phyloP scores from a whole-genome alignment of 2,113 vertebrate genomes.

The Sprattus sprattus region DNA sequence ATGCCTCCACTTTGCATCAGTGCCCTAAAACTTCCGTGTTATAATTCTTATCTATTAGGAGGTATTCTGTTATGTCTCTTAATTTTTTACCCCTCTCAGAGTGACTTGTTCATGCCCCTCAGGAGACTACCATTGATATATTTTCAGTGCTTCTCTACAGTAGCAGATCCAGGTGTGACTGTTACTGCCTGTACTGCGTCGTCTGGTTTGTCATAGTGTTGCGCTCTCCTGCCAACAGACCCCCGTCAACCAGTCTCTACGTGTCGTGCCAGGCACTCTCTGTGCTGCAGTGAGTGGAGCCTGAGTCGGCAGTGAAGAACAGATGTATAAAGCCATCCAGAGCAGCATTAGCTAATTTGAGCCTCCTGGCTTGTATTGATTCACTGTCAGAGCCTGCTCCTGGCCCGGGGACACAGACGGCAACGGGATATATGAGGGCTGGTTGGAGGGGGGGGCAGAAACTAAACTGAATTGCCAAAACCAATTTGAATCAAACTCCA shows the following conservation, averaged over 20 bases:
- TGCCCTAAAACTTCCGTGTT: too few species aligned
- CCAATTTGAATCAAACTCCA: background rate
- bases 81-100: background rate
- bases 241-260: background rate
- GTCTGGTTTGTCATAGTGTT: background rate
- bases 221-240: background rate
- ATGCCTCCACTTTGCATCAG: too few species aligned
- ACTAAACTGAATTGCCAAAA: background rate
- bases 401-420: background rate
- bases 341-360: conserved; percentile 14
- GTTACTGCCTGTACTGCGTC: background rate
- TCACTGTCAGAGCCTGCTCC: background rate
- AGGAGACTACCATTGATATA: background rate
- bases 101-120: background rate
- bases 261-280: background rate
- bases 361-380: conserved; percentile 8
- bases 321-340: background rate
- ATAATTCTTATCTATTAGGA: too few species aligned
- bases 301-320: background rate
- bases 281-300: background rate
- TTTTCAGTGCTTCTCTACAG: background rate
- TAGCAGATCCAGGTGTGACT: background rate
- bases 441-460: background rate
- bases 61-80: too few species aligned
- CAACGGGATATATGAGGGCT: background rate